These are phyloP conservation scores for Anguilla marmorata DNA, from an alignment of 2,797 vertebrate genomes.

Conservation along the genomic window DNA sequence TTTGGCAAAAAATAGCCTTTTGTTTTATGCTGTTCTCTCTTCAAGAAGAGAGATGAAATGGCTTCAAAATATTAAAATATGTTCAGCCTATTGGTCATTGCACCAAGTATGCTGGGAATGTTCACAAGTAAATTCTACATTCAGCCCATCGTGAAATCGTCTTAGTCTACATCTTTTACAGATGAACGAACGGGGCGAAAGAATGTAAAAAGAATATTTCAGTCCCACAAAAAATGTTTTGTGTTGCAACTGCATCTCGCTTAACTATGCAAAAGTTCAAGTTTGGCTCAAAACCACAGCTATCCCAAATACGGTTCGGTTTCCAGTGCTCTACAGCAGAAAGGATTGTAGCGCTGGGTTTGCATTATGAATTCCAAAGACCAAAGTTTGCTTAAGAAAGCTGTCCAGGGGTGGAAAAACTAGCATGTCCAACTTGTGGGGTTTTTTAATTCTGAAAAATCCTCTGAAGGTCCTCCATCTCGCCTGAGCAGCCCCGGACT, in stretches of 20 bases:
- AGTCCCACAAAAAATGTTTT: constrained; percentile 5
- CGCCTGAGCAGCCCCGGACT: constrained; percentile 1
- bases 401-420: constrained; percentile 4
- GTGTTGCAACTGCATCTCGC: background rate
- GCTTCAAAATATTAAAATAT: background rate
- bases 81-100: background rate
- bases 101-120: constrained; percentile 43
- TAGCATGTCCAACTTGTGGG: background rate
- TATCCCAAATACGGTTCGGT: constrained; percentile 32
- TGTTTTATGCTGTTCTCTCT: background rate
- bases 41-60: background rate
- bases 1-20: background rate
- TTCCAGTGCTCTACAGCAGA: constrained; percentile 31
- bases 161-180: constrained; percentile 29
- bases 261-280: constrained; percentile 31
- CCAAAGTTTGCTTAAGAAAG: constrained; percentile 35
- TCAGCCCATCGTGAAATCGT: constrained; percentile 38
- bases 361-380: constrained; percentile 27
- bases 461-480: background rate
- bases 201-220: constrained; percentile 18
- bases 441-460: background rate
- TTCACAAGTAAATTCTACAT: constrained; percentile 50
- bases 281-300: constrained; percentile 43
- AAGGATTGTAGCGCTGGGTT: constrained; percentile 24
- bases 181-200: constrained; percentile 14